Conservation (phyloP, 2,113 vertebrate species). For the Nothocercus julius region DNA sequence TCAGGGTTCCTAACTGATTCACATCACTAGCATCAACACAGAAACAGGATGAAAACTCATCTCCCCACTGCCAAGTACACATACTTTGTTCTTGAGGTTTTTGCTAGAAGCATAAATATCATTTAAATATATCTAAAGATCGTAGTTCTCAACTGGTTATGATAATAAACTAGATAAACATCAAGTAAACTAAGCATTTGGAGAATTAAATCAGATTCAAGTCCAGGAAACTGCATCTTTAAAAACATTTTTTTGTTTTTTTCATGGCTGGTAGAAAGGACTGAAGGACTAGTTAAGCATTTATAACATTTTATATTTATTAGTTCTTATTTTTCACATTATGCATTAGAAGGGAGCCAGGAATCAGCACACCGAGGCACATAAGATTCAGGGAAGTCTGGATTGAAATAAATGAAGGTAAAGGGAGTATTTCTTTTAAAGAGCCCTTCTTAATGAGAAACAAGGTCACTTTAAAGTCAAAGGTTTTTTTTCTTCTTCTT, state of each 20-base stretch:
- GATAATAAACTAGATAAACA: background rate
- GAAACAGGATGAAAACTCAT: background rate
- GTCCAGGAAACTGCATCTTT: background rate
- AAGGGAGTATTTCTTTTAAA: background rate
- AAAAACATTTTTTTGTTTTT: background rate
- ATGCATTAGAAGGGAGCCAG: background rate
- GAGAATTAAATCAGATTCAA: background rate
- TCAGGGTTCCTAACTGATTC: background rate
- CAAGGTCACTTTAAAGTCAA: background rate
- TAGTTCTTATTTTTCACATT: background rate
- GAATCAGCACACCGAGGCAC: background rate
- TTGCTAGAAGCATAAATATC: background rate
- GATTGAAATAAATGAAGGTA: background rate
- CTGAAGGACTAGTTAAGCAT: background rate
- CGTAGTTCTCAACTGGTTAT: background rate
- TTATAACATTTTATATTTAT: background rate
- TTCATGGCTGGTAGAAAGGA: background rate
- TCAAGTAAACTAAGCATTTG: background rate
- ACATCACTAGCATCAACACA: background rate
- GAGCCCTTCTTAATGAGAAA: background rate
- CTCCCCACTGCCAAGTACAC: too few species aligned
- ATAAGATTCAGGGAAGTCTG: background rate
- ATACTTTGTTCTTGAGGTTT: background rate
- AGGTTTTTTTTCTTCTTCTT: background rate
- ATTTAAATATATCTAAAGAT: background rate